Percentiles rank a stretch among this genome's conserved stretches.
These are phyloP conservation scores for Dasysyrphus albostriatus DNA, from an alignment of 2,888 invertebrate genomes.

Conservation along the genomic window DNA sequence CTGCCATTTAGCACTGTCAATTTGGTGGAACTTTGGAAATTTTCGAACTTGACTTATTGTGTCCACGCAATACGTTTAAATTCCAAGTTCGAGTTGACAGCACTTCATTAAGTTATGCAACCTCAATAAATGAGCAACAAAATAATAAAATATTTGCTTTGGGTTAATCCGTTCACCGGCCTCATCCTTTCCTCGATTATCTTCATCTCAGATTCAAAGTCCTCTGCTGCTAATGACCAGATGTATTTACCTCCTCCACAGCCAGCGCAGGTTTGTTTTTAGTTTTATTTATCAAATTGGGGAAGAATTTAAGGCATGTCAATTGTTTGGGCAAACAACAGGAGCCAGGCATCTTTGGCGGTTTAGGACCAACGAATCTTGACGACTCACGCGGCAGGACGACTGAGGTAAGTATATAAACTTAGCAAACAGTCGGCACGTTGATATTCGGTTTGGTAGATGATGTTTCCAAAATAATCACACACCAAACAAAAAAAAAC, in stretches of 20 bases:
- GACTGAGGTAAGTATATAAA: conserved; percentile 17
- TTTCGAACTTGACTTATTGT: conserved; percentile 19
- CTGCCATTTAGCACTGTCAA: conserved; percentile 6
- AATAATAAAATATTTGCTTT: conserved; percentile 57
- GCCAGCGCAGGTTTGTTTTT: background rate
- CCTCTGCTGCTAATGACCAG: conserved; percentile 70
- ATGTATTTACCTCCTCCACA: conserved; percentile 50
- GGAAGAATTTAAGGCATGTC: conserved; percentile 70
- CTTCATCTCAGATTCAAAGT: conserved; percentile 6
- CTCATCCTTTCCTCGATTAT: background rate
- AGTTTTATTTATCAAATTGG: conserved; percentile 33
- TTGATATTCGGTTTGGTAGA: conserved; percentile 52
- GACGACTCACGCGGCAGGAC: conserved; percentile 18
- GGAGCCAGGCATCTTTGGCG: conserved; percentile 66
- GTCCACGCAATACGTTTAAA: conserved; percentile 8
- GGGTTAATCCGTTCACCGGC: conserved; percentile 51
- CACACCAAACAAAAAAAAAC: conserved; percentile 21
- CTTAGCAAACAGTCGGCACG: conserved; percentile 47
- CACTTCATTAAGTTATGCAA: conserved; percentile 14
- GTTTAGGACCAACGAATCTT: conserved; percentile 50
- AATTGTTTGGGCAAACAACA: conserved; percentile 74
- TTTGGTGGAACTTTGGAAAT: conserved; percentile 3
- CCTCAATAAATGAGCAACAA: conserved; percentile 42
- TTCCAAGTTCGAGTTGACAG: conserved; percentile 29
- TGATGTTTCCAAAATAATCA: conserved; percentile 50